Conservation (phyloP, 2,113 vertebrate genomes). For the Prionailurus viverrinus region DNA sequence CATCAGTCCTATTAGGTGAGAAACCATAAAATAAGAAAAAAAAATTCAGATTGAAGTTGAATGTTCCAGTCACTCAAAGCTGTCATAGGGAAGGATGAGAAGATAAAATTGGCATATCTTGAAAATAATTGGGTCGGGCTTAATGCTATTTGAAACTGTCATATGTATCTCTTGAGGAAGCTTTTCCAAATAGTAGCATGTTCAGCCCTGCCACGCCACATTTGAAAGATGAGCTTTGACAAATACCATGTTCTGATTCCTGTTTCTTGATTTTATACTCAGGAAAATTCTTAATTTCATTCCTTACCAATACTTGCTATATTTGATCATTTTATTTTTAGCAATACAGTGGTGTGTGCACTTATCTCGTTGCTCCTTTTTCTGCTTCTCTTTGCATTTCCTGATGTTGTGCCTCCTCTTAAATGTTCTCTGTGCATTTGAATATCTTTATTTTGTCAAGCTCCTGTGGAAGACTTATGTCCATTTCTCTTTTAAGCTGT, state of each 20-base stretch:
- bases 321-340: not conserved
- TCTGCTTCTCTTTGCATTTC: not conserved
- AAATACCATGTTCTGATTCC: not conserved
- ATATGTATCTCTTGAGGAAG: not conserved
- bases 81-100: not conserved
- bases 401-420: not conserved
- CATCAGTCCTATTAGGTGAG: not conserved
- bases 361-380: not conserved
- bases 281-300: not conserved
- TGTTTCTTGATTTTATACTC: not conserved
- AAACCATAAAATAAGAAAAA: conserved; percentile 11
- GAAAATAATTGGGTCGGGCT: not conserved
- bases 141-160: not conserved
- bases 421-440: not conserved
- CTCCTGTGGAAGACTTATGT: not conserved
- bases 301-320: not conserved
- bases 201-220: not conserved
- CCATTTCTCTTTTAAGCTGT: not conserved
- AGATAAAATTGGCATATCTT: not conserved
- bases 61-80: conserved; percentile 3
- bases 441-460: not conserved
- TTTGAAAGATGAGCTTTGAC: not conserved
- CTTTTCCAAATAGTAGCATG: not conserved
- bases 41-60: not conserved
- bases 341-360: not conserved